Conservation (phyloP, 2,888 invertebrate genomes). For the Euproctis similis region DNA sequence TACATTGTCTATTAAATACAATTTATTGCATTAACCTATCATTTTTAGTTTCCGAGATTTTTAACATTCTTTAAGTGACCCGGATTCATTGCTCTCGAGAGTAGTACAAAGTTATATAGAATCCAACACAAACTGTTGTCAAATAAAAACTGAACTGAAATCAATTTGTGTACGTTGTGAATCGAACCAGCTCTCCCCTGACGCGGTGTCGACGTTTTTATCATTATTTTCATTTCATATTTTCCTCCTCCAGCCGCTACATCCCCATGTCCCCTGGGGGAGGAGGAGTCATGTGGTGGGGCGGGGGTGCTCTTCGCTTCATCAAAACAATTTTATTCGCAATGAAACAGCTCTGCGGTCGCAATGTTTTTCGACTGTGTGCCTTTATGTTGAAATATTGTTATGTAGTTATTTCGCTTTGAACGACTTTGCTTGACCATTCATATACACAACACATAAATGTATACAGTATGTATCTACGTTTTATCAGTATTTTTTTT, state of each 20-base stretch:
- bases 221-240: conserved; percentile 56
- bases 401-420: conserved; percentile 13
- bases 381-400: conserved; percentile 23
- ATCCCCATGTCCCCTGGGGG: conserved; percentile 21
- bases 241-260: conserved; percentile 17
- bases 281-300: too few relatives aligned
- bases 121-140: too few relatives aligned
- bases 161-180: conserved; percentile 24
- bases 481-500: too few relatives aligned
- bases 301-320: conserved; percentile 36
- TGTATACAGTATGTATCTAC: too few relatives aligned
- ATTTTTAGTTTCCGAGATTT: too few relatives aligned
- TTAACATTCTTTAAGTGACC: too few relatives aligned
- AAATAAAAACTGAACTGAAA: conserved; percentile 6
- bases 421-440: conserved; percentile 9
- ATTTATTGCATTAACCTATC: too few relatives aligned
- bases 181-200: conserved; percentile 26
- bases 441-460: too few relatives aligned
- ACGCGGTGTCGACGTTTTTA: conserved; percentile 40
- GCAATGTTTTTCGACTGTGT: conserved; percentile 17
- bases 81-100: too few relatives aligned
- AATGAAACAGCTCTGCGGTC: conserved; percentile 12
- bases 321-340: conserved; percentile 42
- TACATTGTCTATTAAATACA: too few relatives aligned
- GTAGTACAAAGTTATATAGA: too few relatives aligned